Evolutionary conservation across 2,797 vertebrate genomes (phyloP).

Genomic region (Moxostoma hubbsi): DNA sequence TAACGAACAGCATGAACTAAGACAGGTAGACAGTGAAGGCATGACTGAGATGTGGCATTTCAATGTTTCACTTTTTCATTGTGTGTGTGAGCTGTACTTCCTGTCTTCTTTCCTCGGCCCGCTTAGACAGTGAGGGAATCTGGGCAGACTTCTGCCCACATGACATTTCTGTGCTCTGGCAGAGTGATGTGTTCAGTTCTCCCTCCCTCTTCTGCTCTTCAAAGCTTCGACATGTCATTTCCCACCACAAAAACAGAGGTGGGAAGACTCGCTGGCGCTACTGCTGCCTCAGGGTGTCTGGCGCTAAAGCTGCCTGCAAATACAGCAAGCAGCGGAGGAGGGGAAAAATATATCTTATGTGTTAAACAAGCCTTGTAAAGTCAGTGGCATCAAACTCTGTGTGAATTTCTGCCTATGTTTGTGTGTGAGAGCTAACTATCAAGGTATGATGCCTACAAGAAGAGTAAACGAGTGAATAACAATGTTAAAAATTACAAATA

Average conservation of each 20-base stretch:
- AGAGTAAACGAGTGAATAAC: neutral
- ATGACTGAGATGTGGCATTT: slow-evolving; percentile 2
- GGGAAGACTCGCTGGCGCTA: slow-evolving; percentile 89
- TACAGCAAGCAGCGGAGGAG: slow-evolving; percentile 76
- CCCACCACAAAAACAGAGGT: slow-evolving; percentile 89
- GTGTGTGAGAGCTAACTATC: slow-evolving; percentile 33
- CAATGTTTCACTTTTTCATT: neutral
- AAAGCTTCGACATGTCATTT: slow-evolving; percentile 88
- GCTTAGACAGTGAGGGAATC: slow-evolving; percentile 75
- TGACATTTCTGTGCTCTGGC: slow-evolving; percentile 75
- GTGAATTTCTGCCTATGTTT: neutral
- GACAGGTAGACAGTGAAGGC: slow-evolving; percentile 6
- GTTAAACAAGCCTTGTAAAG: slow-evolving; percentile 60
- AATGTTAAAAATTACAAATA: too few relatives aligned
- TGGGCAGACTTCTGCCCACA: slow-evolving; percentile 82
- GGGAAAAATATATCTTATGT: slow-evolving; percentile 56
- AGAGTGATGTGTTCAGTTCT: slow-evolving; percentile 62
- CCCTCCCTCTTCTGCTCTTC: slow-evolving; percentile 81
- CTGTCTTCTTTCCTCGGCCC: slow-evolving; percentile 82
- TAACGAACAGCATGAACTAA: slow-evolving; percentile 4
- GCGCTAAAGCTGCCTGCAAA: slow-evolving; percentile 86
- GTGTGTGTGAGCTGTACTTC: slow-evolving; percentile 63
- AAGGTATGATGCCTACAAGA: neutral
- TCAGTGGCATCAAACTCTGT: slow-evolving; percentile 57
- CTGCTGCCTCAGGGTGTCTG: slow-evolving; percentile 87